Conservation (phyloP, 2,797 vertebrate species). For the Onychomys leucogaster region DNA sequence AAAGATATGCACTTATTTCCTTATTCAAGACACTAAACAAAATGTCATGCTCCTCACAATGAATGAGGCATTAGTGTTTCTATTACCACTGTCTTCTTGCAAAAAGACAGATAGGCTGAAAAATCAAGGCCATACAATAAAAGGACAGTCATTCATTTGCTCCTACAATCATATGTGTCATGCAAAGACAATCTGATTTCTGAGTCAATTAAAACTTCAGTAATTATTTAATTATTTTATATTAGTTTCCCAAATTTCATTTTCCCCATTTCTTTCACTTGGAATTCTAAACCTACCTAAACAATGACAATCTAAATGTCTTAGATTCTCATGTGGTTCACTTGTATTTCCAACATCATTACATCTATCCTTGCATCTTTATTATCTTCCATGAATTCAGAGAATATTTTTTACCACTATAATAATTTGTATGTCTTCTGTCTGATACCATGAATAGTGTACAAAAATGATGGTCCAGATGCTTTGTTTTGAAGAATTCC, state of each 20-base stretch:
- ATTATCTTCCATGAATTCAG: background rate
- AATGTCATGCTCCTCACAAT: background rate
- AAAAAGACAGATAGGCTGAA: background rate
- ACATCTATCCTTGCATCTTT: background rate
- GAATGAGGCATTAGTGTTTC: background rate
- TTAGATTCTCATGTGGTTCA: background rate
- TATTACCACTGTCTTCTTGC: background rate
- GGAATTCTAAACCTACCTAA: background rate
- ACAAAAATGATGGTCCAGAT: background rate
- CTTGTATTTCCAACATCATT: background rate
- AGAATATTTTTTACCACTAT: background rate
- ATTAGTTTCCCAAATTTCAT: background rate
- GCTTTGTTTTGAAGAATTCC: background rate
- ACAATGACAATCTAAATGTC: background rate
- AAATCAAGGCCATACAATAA: background rate
- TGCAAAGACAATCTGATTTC: background rate
- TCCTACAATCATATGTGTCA: background rate
- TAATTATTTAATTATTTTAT: background rate
- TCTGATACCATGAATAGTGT: background rate
- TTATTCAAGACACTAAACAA: background rate
- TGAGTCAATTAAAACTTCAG: background rate
- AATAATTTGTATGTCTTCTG: background rate
- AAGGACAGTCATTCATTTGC: background rate
- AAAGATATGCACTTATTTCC: background rate
- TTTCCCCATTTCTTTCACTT: background rate